Percentiles rank a stretch among this genome's conserved stretches.
Conservation (phyloP, 2,113 vertebrate genomes). For the Callospermophilus lateralis region DNA sequence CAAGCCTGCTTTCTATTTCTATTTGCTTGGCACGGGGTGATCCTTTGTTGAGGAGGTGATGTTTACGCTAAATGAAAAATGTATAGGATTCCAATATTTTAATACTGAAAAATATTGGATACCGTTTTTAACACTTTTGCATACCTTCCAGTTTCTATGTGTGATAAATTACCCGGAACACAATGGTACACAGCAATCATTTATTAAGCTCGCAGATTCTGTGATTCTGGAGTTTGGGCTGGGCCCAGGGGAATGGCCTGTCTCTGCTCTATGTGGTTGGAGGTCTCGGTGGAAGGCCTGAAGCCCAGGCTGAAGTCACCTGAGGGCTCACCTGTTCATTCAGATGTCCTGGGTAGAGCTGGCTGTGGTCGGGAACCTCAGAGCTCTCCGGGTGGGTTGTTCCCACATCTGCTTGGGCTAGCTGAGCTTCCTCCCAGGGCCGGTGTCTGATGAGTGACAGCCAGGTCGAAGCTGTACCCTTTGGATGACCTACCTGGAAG, state of each 20-base stretch:
- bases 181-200: accelerated
- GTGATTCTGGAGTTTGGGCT: background rate
- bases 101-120: background rate
- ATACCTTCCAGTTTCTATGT: background rate
- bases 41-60: conserved; percentile 23
- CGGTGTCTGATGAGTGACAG: background rate
- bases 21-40: background rate
- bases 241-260: background rate
- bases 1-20: background rate
- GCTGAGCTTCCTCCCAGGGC: background rate
- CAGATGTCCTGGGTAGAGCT: background rate
- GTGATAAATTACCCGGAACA: background rate
- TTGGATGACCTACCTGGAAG: background rate
- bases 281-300: background rate
- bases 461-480: background rate
- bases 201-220: background rate
- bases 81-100: background rate
- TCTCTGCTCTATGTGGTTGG: background rate
- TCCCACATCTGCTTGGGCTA: background rate
- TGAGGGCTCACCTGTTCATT: accelerated
- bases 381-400: accelerated
- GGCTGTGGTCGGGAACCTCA: background rate
- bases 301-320: background rate
- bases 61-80: conserved; percentile 61
- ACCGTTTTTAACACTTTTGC: background rate